A percentile compares a stretch with the other conserved stretches of the same genome.
Evolutionary conservation across 2,113 vertebrate species (phyloP).

Genomic region (Orthonyx spaldingii): DNA sequence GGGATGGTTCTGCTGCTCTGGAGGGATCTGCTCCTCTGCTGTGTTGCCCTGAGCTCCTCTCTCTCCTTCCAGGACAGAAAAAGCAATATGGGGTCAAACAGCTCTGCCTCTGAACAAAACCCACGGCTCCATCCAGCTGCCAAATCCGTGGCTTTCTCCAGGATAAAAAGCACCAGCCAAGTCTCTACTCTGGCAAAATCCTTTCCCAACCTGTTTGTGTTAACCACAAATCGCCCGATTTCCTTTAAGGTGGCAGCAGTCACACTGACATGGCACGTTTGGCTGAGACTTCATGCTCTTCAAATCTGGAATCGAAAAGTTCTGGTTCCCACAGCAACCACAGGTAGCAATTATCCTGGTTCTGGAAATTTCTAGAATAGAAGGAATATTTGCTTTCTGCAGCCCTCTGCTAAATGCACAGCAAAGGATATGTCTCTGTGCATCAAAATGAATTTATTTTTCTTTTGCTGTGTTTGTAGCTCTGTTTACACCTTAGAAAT

Average conservation of each 20-base stretch:
- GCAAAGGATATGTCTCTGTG: not conserved
- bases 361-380: slow-evolving; percentile 38
- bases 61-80: rapidly evolving
- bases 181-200: not conserved
- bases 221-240: not conserved
- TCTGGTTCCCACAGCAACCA: slow-evolving; percentile 69
- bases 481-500: not conserved
- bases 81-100: not conserved
- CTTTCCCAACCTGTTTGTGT: not conserved
- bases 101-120: not conserved
- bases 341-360: slow-evolving; percentile 58
- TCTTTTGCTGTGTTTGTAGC: not conserved
- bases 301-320: slow-evolving; percentile 37
- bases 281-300: slow-evolving; percentile 6
- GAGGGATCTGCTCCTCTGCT: rapidly evolving
- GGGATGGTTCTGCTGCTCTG: not conserved
- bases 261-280: not conserved
- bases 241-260: not conserved
- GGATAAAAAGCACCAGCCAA: not conserved
- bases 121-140: not conserved
- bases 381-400: not conserved
- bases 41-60: rapidly evolving
- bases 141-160: not conserved
- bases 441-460: not conserved
- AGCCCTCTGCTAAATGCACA: not conserved